Evolutionary conservation across 2,113 vertebrate genomes (phyloP), one percentile per base, ranked within the genome.

Genomic region (Percina caprodes): DNA sequence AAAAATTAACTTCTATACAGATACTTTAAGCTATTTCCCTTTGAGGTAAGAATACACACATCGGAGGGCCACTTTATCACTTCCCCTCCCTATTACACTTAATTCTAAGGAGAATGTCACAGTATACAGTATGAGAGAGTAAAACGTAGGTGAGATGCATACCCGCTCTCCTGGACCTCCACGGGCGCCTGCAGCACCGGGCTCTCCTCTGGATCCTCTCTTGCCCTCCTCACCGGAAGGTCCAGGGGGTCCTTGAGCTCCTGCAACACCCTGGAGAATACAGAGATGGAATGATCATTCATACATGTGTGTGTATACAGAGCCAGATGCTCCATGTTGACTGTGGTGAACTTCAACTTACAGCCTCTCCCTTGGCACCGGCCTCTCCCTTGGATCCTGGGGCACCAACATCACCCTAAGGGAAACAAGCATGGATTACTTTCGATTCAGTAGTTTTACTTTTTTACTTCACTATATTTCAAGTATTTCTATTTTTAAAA

Each of bases 181-280:
- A 4, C 97, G 97, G 59, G 55, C 92, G 88, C 98, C 98, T 45
- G 90, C 81, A 7, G 94, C 93, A 84, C 98, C 98, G 0, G 97
- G 95, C 91, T 99, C 98, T 91, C 98, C 98, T 85, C 98, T 97
- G 59, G 96, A 80, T 94, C 98, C 98, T 96, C 98, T 96, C 94
- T 99, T 99, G 90, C 98, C 98, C 93, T 99, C 98, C 86, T 99
- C 98, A 1, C 98, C 98, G 63, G 95, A 70, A 1, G 98, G 93
- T 84, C 98, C 98, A 23, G 97, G 95, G 87, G 96, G 96, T 56
- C 98, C 98, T 91, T 97, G 96, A 87, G 96, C 85, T 91, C 98
- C 98, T 86, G 92, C 59, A 0, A 92, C 93, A 80, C 98, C 98
- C 98, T 99, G 83, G 21, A 52, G 61, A 65, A 74, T 3, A 78